Percentiles rank a stretch among this genome's conserved stretches.
These are phyloP conservation scores for Apostichopus parvimensis DNA, from an alignment of 35 echinoderm and acorn worm genomes.

Conservation along the genomic window DNA sequence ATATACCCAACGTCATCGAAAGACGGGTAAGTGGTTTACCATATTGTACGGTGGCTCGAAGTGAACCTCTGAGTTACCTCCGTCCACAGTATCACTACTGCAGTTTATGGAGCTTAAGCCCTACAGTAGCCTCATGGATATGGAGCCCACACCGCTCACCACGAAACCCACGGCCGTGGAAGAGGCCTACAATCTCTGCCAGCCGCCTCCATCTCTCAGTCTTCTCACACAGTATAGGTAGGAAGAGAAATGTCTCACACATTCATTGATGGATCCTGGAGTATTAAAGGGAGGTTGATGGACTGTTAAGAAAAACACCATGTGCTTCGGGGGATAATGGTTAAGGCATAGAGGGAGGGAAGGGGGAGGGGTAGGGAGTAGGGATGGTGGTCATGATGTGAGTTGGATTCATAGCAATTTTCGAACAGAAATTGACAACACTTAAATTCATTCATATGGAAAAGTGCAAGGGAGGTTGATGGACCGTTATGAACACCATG, in stretches of 20 bases:
- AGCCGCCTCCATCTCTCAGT: constrained; percentile 30
- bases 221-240: constrained; percentile 29
- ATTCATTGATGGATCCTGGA: background rate
- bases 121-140: constrained; percentile 7
- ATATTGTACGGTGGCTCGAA: background rate
- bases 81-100: constrained; percentile 38
- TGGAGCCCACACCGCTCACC: constrained; percentile 33
- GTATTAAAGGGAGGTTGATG: too few relatives aligned
- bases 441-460: too few relatives aligned
- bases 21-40: constrained; percentile 25
- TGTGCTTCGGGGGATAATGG: too few relatives aligned
- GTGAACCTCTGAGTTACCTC: constrained; percentile 47
- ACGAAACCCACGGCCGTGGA: constrained; percentile 3
- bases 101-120: constrained; percentile 48
- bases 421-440: too few relatives aligned
- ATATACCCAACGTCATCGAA: background rate
- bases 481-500: too few relatives aligned
- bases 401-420: too few relatives aligned
- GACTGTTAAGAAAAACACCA: too few relatives aligned
- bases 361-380: too few relatives aligned
- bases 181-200: constrained; percentile 11
- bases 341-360: too few relatives aligned
- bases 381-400: too few relatives aligned
- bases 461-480: too few relatives aligned
- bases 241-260: constrained; percentile 2